A percentile compares a stretch with the other conserved stretches of the same genome.
phyloP scores from a whole-genome alignment of 2,113 vertebrate species.

The Gavialis gangeticus region DNA sequence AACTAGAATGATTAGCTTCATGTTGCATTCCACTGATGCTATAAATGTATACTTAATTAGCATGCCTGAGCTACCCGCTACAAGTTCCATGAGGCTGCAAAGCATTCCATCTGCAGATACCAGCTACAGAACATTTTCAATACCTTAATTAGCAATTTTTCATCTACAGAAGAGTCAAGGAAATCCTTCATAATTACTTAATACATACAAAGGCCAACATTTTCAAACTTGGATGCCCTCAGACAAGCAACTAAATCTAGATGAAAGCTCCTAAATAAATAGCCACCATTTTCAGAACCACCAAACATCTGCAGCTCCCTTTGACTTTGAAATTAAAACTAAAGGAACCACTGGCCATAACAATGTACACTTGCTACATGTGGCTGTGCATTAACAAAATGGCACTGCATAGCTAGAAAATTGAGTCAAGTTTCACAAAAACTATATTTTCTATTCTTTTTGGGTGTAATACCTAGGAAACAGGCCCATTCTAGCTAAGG shows the following conservation, averaged over 20 bases:
- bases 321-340: background rate
- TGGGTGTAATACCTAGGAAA: background rate
- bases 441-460: background rate
- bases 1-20: conserved; percentile 14
- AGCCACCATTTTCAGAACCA: background rate
- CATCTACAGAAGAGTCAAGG: conserved; percentile 18
- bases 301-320: conserved; percentile 14
- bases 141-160: conserved; percentile 11
- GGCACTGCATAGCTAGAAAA: conserved; percentile 20
- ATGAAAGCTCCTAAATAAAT: background rate
- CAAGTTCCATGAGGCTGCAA: conserved; percentile 2
- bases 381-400: conserved; percentile 11
- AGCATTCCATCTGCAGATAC: conserved; percentile 17
- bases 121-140: background rate
- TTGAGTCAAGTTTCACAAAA: background rate
- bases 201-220: background rate
- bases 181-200: conserved; percentile 5
- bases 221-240: background rate
- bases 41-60: conserved; percentile 41
- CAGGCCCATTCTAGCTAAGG: background rate
- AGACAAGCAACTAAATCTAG: background rate
- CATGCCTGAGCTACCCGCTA: background rate
- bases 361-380: conserved; percentile 20
- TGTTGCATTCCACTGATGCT: conserved; percentile 53
- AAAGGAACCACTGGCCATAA: conserved; percentile 8